Percentiles rank a stretch among this genome's conserved stretches.
These are phyloP conservation scores for Gymnogyps californianus DNA, from an alignment of 2,113 vertebrate genomes.

Conservation along the genomic window DNA sequence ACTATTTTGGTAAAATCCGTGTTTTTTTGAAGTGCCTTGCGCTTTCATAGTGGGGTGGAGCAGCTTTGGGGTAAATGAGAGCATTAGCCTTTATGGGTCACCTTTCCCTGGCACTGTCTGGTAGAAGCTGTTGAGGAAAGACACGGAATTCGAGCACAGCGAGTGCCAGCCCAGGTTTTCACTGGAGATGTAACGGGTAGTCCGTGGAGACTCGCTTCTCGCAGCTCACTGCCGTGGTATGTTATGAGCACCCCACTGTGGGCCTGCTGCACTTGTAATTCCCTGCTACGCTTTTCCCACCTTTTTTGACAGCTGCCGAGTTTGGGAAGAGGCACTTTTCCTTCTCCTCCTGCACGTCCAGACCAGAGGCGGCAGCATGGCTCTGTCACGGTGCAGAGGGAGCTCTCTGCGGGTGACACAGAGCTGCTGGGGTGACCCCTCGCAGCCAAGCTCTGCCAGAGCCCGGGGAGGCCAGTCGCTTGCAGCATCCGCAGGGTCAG, in stretches of 20 bases:
- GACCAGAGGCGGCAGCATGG: neutral
- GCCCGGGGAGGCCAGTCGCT: neutral
- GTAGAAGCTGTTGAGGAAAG: neutral
- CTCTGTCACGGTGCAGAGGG: neutral
- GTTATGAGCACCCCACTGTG: neutral
- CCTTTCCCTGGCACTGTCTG: neutral
- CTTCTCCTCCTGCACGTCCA: neutral
- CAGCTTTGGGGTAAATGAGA: neutral
- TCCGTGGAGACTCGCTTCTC: rapidly evolving
- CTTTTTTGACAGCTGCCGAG: neutral
- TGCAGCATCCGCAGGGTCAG: neutral
- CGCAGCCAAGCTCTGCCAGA: neutral
- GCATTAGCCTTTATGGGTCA: neutral
- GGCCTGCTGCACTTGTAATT: too few species aligned
- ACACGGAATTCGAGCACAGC: rapidly evolving
- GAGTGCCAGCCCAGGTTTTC: neutral
- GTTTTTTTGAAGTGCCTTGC: neutral
- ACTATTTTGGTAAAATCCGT: rapidly evolving
- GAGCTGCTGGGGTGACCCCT: neutral
- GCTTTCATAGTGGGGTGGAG: rapidly evolving
- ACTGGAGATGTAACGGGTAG: rapidly evolving
- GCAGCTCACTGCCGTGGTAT: too few species aligned
- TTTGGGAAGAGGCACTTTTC: neutral
- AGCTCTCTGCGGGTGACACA: neutral
- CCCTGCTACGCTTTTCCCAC: neutral